These are phyloP conservation scores for Zaprionus kolodkinae DNA, from an alignment of 1,140 invertebrate species.

Conservation along the genomic window DNA sequence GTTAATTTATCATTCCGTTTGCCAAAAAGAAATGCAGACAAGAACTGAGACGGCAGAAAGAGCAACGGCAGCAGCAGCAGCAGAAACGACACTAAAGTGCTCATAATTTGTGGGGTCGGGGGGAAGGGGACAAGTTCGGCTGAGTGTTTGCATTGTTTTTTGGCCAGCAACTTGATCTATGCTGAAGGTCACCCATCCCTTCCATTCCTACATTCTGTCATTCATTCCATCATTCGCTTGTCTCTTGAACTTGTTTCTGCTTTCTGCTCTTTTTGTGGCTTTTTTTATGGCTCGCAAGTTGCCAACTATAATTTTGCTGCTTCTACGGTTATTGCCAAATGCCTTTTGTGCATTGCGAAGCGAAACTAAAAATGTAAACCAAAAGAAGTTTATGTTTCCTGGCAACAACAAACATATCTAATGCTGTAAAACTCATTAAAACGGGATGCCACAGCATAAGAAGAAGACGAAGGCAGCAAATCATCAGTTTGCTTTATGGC, in stretches of 20 bases:
- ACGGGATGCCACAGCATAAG: conserved; percentile 8
- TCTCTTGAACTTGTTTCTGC: conserved; percentile 13
- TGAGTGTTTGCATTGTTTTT: conserved; percentile 42
- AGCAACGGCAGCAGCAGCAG: not conserved
- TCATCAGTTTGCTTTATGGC: conserved; percentile 10
- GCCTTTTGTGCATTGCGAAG: not conserved
- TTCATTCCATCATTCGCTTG: not conserved
- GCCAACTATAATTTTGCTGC: conserved; percentile 41
- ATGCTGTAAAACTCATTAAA: conserved; percentile 42
- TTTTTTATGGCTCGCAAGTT: conserved; percentile 50
- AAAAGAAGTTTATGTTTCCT: conserved; percentile 27
- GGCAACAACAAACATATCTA: conserved; percentile 17
- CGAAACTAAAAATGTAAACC: not conserved
- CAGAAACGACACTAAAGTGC: conserved; percentile 55
- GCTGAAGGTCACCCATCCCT: conserved; percentile 36
- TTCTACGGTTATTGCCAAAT: conserved; percentile 24
- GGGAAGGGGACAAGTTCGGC: not conserved
- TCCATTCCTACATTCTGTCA: not conserved
- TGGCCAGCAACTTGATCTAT: conserved; percentile 43
- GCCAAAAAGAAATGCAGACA: conserved; percentile 25
- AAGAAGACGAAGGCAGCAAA: conserved; percentile 13
- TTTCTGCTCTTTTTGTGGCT: conserved; percentile 40
- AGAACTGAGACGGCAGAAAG: conserved; percentile 8
- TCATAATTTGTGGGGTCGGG: conserved; percentile 64
- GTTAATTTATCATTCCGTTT: conserved; percentile 77